Percentiles rank a stretch among this genome's conserved stretches.
Conservation (phyloP, 2,113 vertebrate genomes). For the Oostethus manadensis region DNA sequence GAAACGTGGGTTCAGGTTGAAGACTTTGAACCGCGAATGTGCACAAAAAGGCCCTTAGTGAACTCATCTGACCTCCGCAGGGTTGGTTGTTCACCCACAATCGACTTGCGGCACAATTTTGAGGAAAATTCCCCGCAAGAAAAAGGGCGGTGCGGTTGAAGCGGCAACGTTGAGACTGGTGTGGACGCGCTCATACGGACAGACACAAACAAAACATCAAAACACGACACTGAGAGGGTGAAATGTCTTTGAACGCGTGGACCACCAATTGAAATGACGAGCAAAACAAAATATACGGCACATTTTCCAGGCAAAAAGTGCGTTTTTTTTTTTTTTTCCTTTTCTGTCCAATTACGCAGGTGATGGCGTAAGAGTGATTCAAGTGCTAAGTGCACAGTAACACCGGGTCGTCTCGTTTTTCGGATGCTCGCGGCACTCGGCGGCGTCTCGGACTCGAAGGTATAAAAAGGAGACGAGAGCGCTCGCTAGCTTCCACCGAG, state of each 20-base stretch:
- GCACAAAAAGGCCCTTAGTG: constrained; percentile 35
- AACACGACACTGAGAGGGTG: constrained; percentile 45
- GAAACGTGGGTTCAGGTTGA: background rate
- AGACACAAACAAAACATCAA: constrained; percentile 40
- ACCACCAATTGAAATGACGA: constrained; percentile 44
- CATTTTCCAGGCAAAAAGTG: constrained; percentile 57
- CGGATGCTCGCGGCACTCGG: constrained; percentile 20
- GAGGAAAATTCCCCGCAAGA: constrained; percentile 1
- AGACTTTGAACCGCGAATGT: background rate
- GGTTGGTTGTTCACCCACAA: constrained; percentile 1
- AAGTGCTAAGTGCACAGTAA: constrained; percentile 34
- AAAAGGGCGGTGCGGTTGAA: constrained; percentile 27
- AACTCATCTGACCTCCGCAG: constrained; percentile 22
- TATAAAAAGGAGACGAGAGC: constrained; percentile 14
- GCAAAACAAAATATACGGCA: constrained; percentile 27
- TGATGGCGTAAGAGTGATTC: constrained; percentile 53
- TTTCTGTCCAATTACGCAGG: constrained; percentile 26
- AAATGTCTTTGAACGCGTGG: constrained; percentile 51
- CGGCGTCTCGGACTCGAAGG: constrained; percentile 41
- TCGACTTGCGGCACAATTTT: background rate
- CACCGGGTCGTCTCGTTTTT: background rate
- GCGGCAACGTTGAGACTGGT: constrained; percentile 29
- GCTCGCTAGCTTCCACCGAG: constrained; percentile 35
- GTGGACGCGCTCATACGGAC: background rate
- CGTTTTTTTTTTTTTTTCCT: background rate